Evolutionary conservation across 2,113 vertebrate species (phyloP), one percentile per base, ranked within the genome.

Genomic region (Macquaria ambigua): DNA sequence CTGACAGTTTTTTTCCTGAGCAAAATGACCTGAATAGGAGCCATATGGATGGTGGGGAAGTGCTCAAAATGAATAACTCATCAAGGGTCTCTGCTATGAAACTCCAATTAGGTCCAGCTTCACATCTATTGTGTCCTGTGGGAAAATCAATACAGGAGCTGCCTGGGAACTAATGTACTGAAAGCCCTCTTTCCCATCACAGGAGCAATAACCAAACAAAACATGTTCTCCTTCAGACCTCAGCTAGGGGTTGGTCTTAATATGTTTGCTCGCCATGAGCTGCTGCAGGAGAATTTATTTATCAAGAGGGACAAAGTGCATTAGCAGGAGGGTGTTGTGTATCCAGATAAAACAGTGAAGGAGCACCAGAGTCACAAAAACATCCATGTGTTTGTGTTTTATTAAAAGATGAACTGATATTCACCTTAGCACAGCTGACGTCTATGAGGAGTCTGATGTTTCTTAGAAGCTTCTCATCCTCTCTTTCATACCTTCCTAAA

Each of bases 111-210:
- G 81, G 86, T 82, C 50, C 48, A 1, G 85, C 79, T 59, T 79
- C 70, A 59, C 83, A 74, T 92, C 83, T 71, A 68, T 23, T n/a
- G 23, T 75, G 69, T 88, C 82, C 82, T 74, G 8, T 56, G 87
- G 84, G 87, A 77, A 90, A 94, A 92, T 95, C 92, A 88, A 93
- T 92, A 83, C 56, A 62, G 80, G 74, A 88, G 78, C 74, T 84
- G 83, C 89, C 81, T 83, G 62, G 62, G 56, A 84, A 55, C 74
- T 77, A 87, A 92, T 88, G 90, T 67, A 74, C 74, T 88, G 79
- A 91, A 82, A 86, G 61, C 78, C 23, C 48, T 70, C 62, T 64
- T 67, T 46, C 31, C 70, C 75, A 53, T 78, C 81, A 80, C 39
- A 56, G 63, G 77, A 79, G 39, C 72, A 87, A 72, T 52, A 86